Base-by-base conservation (phyloP, 2,797 vertebrate species). In the Acipenser transmontanus region DNA sequence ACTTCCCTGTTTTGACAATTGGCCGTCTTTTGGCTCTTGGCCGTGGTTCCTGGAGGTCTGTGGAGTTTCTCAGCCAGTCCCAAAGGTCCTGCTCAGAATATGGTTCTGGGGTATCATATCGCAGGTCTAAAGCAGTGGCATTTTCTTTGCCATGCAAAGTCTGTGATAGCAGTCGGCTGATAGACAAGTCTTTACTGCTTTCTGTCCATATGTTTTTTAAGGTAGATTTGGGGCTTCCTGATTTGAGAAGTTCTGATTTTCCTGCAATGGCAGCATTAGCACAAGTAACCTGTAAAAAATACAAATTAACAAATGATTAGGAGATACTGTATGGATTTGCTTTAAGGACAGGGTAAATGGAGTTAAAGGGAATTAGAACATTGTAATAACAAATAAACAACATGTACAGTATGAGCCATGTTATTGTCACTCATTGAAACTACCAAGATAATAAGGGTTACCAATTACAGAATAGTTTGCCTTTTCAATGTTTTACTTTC, bases 11-110 rank as follows among this genome's bases (percentile, higher is more conserved):
- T 85, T 99, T 98, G 76, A 99, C 97, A 34, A 99, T 98, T 63
- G 97, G 97, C 75, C 97, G 88, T 77, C 96, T 87, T 77, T 99
- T 98, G 72, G 95, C 90, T 74, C 97, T 91, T 52, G 95, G 91
- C 69, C 93, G 86, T 47, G 97, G 94, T 72, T 98, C 97, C 86
- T 96, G 95, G 67, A 91, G 86, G 65, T 99, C 97, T 7, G 95
- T 96, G 86, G 94, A 92, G 89, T 99, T 99, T 82, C 94, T 93
- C 88, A 99, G 89, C 97, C 97, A 99, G 78, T 98, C 97, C 97
- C 97, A 99, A 80, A 99, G 92, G 79, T 99, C 97, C 90, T 98
- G 95, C 73, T 99, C 97, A 54, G 95, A 95, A 85, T 98, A 99
- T 61, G 96, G 97, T 84, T 98, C 95, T 49, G 96, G 96, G 61